These are phyloP conservation scores for Pseudococcus longispinus DNA, from an alignment of 2,888 invertebrate species.

Conservation along the genomic window DNA sequence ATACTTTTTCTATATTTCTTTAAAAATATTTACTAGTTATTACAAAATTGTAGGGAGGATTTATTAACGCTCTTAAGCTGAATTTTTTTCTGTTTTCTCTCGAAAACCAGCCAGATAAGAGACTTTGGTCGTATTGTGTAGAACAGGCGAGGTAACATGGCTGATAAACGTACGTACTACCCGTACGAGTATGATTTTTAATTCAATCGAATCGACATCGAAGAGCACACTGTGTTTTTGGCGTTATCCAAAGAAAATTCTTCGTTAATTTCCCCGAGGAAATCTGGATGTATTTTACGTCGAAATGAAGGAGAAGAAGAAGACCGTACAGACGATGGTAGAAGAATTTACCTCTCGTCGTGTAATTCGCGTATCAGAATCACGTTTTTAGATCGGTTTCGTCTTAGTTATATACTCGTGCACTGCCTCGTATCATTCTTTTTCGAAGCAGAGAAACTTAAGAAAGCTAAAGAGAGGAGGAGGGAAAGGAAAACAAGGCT, in stretches of 20 bases:
- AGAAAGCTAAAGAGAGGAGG: neutral
- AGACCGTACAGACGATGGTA: neutral
- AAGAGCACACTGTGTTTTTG: neutral
- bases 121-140: too few species aligned
- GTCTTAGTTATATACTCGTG: neutral
- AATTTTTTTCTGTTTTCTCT: too few species aligned
- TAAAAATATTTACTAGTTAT: too few species aligned
- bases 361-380: slow-evolving; percentile 3
- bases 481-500: neutral
- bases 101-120: too few species aligned
- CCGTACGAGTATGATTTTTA: neutral
- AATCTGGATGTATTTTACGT: neutral
- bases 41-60: too few species aligned
- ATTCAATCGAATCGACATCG: neutral
- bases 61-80: too few species aligned
- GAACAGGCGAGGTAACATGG: neutral
- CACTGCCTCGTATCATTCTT: neutral
- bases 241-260: slow-evolving; percentile 20
- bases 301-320: neutral
- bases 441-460: neutral
- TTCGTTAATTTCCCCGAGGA: slow-evolving; percentile 31
- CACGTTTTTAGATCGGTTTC: slow-evolving; percentile 37
- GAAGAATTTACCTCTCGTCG: neutral
- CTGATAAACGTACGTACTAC: neutral
- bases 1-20: too few species aligned